Base-by-base conservation (phyloP, 1,140 invertebrate genomes). In the Pemphigus obesinymphae region DNA sequence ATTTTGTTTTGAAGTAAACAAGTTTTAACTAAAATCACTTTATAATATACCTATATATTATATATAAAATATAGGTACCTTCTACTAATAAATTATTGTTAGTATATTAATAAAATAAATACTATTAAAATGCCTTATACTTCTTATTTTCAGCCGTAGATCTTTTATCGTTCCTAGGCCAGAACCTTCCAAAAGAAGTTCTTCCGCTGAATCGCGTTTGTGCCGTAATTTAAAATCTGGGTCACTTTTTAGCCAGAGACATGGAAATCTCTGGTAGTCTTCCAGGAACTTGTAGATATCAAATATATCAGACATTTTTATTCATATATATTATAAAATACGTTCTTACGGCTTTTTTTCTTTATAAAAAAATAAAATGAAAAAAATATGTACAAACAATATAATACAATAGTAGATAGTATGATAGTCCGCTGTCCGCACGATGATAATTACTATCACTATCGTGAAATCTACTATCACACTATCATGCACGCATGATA, bases 201-300 rank as follows among this genome's bases (percentile, higher is more conserved):
- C n/a, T 40, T 68, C 63, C 0, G 63, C 63, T 40, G 20, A 0
- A 40, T 23, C 63, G 5, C 37, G 34, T 68, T 68, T 68, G 20
- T 68, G 10, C n/a, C 63, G 7, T 43, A 68, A n/a, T 40, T 40
- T 23, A 13, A 23, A 40, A 68, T 40, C 10, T 23, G 63, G 20
- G 4, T 43, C 34, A n/a, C 37, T 68, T 68, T 40, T 68, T 23
- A 40, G 10, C 63, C 63, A 68, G 17, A 68, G n/a, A 68, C 63
- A 68, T 68, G 63, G 34, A 68, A 23, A 68, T 40, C 34, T 68
- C n/a, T 68, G 34, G 34, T 68, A 68, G 20, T 68, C 63, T 40
- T 68, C 63, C n/a, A 68, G n/a, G 10, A 68, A 68, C 31, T 40
- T 40, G 10, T 13, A 37, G 11, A 68, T 40, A 3, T 68, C 63